A percentile compares a stretch with the other conserved stretches of the same genome.
Evolutionary conservation across 2,113 vertebrate species (phyloP).

Genomic region (Cynopterus brachyotis): DNA sequence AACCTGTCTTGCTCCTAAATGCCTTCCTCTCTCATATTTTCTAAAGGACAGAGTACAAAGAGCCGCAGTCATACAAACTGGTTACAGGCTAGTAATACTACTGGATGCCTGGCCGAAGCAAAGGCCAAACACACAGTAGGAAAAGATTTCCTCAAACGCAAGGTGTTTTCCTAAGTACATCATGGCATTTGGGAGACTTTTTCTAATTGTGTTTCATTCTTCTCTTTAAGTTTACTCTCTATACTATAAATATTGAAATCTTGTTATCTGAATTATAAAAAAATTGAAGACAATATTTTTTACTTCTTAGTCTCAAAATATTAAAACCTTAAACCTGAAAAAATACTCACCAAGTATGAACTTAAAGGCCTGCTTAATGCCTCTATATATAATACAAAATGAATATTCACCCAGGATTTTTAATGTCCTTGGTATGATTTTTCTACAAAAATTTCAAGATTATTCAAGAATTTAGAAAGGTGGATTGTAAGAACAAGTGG

Average conservation of each 20-base stretch:
- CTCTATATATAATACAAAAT: slow-evolving; percentile 13
- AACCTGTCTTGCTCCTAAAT: background rate
- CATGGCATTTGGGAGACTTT: slow-evolving; percentile 44
- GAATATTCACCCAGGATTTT: background rate
- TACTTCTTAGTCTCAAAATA: background rate
- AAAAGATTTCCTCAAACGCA: slow-evolving; percentile 57
- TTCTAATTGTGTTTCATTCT: slow-evolving; percentile 48
- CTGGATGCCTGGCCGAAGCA: slow-evolving; percentile 52
- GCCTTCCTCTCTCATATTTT: background rate
- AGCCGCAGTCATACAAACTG: background rate
- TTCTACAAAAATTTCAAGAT: background rate
- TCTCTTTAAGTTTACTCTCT: slow-evolving; percentile 28
- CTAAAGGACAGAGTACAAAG: background rate
- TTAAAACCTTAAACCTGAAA: slow-evolving; percentile 12
- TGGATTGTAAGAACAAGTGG: background rate
- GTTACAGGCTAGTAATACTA: slow-evolving; percentile 11
- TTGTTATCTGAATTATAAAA: slow-evolving; percentile 3
- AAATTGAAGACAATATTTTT: slow-evolving; percentile 19
- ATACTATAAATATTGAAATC: slow-evolving; percentile 9
- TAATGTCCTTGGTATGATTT: slow-evolving; percentile 15
- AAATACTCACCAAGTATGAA: background rate
- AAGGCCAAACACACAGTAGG: slow-evolving; percentile 64
- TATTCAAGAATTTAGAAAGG: slow-evolving; percentile 3
- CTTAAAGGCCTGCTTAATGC: background rate
- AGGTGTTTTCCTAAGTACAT: slow-evolving; percentile 45